Percentiles rank a stretch among this genome's conserved stretches.
phyloP scores from a whole-genome alignment of 2,113 vertebrate species.

The Phoenicopterus ruber region DNA sequence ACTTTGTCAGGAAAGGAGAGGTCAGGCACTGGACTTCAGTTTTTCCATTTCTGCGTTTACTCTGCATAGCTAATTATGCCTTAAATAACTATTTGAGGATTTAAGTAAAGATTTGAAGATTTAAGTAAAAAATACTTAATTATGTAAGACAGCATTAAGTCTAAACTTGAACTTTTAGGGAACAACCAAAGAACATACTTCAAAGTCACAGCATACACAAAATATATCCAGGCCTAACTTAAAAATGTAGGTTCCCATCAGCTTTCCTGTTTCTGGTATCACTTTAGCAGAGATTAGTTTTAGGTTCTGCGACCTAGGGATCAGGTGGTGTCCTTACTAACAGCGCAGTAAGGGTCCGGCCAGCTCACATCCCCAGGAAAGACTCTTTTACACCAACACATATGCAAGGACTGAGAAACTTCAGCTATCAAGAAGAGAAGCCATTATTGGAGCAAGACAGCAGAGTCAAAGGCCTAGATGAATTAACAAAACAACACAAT shows the following conservation, averaged over 20 bases:
- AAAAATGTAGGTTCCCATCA: neutral
- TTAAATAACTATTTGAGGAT: neutral
- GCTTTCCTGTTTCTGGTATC: neutral
- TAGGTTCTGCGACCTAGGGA: neutral
- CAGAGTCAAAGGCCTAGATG: neutral
- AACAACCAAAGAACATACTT: neutral
- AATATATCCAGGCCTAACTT: neutral
- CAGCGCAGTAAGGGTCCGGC: neutral
- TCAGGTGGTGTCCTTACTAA: neutral
- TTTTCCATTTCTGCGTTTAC: neutral
- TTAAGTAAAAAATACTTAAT: neutral
- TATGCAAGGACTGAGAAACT: neutral
- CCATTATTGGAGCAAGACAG: neutral
- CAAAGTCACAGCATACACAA: neutral
- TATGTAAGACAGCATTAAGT: rapidly evolving
- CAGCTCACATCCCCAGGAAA: neutral
- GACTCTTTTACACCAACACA: neutral
- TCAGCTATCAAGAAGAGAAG: neutral
- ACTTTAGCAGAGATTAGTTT: neutral
- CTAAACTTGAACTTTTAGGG: neutral
- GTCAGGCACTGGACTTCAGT: neutral
- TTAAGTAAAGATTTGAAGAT: neutral
- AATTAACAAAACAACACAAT: neutral
- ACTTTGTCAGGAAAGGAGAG: neutral
- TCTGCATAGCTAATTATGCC: neutral